A percentile compares a stretch with the other conserved stretches of the same genome.
Evolutionary conservation across 1,140 invertebrate genomes (phyloP).

Genomic region (Zaprionus kolodkinae): DNA sequence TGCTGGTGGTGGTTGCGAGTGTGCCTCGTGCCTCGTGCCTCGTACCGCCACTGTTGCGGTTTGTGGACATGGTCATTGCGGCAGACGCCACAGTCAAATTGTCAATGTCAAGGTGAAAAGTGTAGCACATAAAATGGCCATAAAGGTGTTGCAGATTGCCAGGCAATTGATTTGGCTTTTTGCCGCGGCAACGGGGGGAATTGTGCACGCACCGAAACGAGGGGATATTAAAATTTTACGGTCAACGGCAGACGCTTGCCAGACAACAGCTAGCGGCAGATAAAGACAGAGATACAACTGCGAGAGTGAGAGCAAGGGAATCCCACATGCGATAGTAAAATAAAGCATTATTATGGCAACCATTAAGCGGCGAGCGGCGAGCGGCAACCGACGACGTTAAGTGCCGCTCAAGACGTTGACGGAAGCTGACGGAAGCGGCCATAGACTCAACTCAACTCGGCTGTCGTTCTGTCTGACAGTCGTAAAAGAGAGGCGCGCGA

Average conservation of each 20-base stretch:
- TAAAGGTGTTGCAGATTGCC: constrained; percentile 78
- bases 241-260: constrained; percentile 68
- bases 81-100: constrained; percentile 44
- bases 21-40: not conserved
- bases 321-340: constrained; percentile 74
- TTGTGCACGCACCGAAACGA: constrained; percentile 45
- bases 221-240: constrained; percentile 78
- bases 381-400: constrained; percentile 43
- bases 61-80: constrained; percentile 55
- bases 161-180: constrained; percentile 58
- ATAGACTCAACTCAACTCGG: constrained; percentile 40
- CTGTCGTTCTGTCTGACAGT: constrained; percentile 39
- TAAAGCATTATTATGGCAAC: constrained; percentile 79
- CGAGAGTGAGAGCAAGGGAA: constrained; percentile 1
- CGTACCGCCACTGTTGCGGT: not conserved
- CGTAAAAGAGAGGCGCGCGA: constrained; percentile 64
- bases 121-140: constrained; percentile 72
- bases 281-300: not conserved
- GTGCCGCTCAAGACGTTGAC: constrained; percentile 61
- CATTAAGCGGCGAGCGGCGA: constrained; percentile 62
- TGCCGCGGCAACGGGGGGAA: constrained; percentile 18
- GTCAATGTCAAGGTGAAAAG: constrained; percentile 81
- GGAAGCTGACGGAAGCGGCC: constrained; percentile 62
- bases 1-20: no score
- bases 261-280: constrained; percentile 45